Evolutionary conservation across 2,113 vertebrate genomes (phyloP).

Genomic region (Chionomys nivalis): DNA sequence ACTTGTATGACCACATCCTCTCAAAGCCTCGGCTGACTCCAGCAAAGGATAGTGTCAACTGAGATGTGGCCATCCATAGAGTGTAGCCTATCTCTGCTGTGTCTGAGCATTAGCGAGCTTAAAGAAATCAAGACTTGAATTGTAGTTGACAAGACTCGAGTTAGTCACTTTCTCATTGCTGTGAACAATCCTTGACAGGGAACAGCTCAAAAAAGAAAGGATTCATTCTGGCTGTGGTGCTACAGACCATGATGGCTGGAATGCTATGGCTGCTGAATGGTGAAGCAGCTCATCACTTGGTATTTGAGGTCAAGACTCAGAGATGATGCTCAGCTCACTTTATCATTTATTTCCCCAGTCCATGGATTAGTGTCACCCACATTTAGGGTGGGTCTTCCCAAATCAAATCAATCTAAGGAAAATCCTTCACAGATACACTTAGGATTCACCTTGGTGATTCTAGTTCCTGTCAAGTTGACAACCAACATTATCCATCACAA

Average conservation of each 20-base stretch:
- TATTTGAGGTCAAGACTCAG: too few relatives aligned
- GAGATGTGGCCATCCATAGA: rapidly evolving
- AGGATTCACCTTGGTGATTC: too few relatives aligned
- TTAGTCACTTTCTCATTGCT: background rate
- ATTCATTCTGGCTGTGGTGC: background rate
- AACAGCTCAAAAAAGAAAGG: background rate
- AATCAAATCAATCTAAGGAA: background rate
- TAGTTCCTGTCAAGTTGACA: background rate
- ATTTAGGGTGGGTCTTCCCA: background rate
- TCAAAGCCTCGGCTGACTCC: background rate
- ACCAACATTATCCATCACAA: background rate
- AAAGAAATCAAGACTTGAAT: background rate
- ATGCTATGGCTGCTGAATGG: background rate
- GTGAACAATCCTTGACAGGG: background rate
- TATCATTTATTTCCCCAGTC: background rate
- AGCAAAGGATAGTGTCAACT: background rate
- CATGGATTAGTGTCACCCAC: too few relatives aligned
- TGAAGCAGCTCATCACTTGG: background rate
- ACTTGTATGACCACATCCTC: background rate
- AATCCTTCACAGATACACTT: background rate
- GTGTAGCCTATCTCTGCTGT: rapidly evolving
- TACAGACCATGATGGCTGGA: too few relatives aligned
- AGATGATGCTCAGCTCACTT: background rate
- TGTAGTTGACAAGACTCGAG: background rate
- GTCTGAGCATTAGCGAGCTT: rapidly evolving